phyloP scores from a whole-genome alignment of 2,113 vertebrate species.

The Cyprinodon variegatus region DNA sequence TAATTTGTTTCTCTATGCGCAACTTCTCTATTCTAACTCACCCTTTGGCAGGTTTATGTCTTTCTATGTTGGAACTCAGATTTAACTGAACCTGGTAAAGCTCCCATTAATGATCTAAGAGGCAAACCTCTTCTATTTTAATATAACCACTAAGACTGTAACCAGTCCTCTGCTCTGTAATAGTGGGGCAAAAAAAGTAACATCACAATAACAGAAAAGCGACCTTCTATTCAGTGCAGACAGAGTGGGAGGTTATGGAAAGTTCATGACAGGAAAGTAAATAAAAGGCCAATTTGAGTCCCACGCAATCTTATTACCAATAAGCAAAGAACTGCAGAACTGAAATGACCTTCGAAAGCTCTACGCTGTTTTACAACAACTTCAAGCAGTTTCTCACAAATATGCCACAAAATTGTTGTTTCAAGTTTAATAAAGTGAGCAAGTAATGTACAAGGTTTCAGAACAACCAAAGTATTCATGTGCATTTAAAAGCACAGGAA shows the following conservation, averaged over 20 bases:
- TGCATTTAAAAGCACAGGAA: too few species aligned
- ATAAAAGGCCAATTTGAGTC: constrained; percentile 1
- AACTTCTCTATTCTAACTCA: too few species aligned
- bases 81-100: too few species aligned
- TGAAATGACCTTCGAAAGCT: not conserved
- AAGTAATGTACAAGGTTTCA: not conserved
- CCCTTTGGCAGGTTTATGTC: too few species aligned
- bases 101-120: too few species aligned
- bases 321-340: not conserved
- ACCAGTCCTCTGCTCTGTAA: not conserved
- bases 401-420: not conserved
- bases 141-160: too few species aligned
- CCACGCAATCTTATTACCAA: not conserved
- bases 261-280: constrained; percentile 1
- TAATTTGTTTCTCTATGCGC: too few species aligned
- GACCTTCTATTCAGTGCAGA: not conserved
- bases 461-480: too few species aligned
- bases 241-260: constrained; percentile 7
- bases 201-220: not conserved
- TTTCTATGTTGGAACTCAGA: too few species aligned
- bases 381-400: not conserved
- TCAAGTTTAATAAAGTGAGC: not conserved
- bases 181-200: not conserved
- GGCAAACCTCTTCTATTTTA: too few species aligned
- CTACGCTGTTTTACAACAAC: too few species aligned